Conservation (phyloP, 2,888 invertebrate genomes). For the Apamea sordens region DNA sequence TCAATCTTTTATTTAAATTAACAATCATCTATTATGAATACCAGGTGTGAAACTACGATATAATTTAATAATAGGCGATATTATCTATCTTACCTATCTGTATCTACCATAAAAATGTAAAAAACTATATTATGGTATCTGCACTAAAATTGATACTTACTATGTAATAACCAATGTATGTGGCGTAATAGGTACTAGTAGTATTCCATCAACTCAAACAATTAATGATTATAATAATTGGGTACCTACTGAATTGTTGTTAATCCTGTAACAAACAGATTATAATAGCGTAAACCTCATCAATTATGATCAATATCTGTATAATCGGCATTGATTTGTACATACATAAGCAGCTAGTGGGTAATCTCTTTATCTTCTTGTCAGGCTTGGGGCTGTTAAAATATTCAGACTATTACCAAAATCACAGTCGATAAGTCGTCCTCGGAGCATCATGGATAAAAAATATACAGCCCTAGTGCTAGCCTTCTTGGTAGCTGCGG, state of each 20-base stretch:
- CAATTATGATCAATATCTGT: conserved; percentile 77
- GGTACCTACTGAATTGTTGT: conserved; percentile 25
- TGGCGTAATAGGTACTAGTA: conserved; percentile 24
- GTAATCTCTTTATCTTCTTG: conserved; percentile 71
- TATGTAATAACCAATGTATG: conserved; percentile 10
- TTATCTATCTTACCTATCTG: conserved; percentile 8
- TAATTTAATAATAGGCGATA: conserved; percentile 24
- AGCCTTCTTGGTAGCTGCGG: conserved; percentile 75
- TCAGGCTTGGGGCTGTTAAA: conserved; percentile 71
- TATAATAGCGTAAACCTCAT: conserved; percentile 70
- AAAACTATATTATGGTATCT: too few relatives aligned
- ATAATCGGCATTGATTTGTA: conserved; percentile 76
- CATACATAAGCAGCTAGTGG: conserved; percentile 66
- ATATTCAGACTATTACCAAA: conserved; percentile 50
- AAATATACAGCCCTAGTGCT: conserved; percentile 76
- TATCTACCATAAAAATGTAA: not conserved
- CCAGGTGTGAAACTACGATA: conserved; percentile 26
- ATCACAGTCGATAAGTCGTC: conserved; percentile 62
- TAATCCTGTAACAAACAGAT: conserved; percentile 56
- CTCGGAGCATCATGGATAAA: conserved; percentile 73
- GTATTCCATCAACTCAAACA: conserved; percentile 28
- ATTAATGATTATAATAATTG: conserved; percentile 43
- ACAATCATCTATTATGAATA: conserved; percentile 15
- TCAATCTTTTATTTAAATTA: not conserved
- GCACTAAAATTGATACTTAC: conserved; percentile 10